Percentiles rank a stretch among this genome's conserved stretches.
These are phyloP conservation scores for Charanyca ferruginea DNA, from an alignment of 2,888 invertebrate genomes.

Conservation along the genomic window DNA sequence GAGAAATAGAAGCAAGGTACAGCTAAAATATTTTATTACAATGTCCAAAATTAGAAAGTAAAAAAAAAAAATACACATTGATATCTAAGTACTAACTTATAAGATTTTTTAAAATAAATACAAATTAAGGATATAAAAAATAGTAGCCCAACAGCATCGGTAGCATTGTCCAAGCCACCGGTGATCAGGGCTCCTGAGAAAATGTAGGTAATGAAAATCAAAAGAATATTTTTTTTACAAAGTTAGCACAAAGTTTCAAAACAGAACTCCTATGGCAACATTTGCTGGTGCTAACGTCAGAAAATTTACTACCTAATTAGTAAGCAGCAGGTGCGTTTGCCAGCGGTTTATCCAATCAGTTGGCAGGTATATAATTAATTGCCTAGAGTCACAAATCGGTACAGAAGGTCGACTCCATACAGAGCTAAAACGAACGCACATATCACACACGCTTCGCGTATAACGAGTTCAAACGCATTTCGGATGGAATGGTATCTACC, in stretches of 20 bases:
- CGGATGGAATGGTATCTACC: no score
- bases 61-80: no score
- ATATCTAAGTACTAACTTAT: no score
- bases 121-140: no score
- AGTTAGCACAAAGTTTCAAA: slow-evolving; percentile 16
- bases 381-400: not conserved
- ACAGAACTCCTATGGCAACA: slow-evolving; percentile 15
- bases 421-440: not conserved
- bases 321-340: slow-evolving; percentile 55
- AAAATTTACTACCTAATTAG: slow-evolving; percentile 48
- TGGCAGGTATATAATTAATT: slow-evolving; percentile 55
- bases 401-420: not conserved
- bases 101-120: no score
- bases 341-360: slow-evolving; percentile 55
- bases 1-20: slow-evolving; percentile 96
- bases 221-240: no score
- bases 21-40: slow-evolving; percentile 34
- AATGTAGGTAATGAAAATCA: no score
- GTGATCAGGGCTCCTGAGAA: no score
- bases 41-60: not conserved
- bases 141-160: no score
- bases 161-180: no score
- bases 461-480: no score
- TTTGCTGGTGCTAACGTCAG: slow-evolving; percentile 10
- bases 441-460: no score